phyloP scores from a whole-genome alignment of 2,888 invertebrate genomes.

The Agrilus cyanescens region DNA sequence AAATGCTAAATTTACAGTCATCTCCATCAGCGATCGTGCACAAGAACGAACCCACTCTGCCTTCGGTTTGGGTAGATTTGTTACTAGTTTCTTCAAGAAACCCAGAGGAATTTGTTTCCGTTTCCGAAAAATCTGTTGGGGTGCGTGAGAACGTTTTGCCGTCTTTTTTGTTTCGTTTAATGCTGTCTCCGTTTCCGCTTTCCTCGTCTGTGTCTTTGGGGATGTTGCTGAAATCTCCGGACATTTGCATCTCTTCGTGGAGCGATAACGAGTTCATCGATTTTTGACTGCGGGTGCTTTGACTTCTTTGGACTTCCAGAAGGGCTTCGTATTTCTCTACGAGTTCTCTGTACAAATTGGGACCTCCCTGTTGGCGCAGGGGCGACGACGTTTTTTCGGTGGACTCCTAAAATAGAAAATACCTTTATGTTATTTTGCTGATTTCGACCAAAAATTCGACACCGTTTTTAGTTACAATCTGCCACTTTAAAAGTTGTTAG shows the following conservation, averaged over 20 bases:
- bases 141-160: conserved; percentile 48
- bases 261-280: conserved; percentile 39
- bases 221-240: conserved; percentile 56
- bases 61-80: conserved; percentile 73
- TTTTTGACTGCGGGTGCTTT: conserved; percentile 18
- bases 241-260: conserved; percentile 65
- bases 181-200: conserved; percentile 46
- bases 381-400: conserved; percentile 20
- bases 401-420: conserved; percentile 26
- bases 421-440: not conserved
- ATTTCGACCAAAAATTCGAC: too few relatives aligned
- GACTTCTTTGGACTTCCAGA: conserved; percentile 58
- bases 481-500: too few relatives aligned
- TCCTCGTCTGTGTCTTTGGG: conserved; percentile 53
- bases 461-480: too few relatives aligned
- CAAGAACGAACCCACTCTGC: conserved; percentile 65
- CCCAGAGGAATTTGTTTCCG: conserved; percentile 68
- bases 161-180: conserved; percentile 39
- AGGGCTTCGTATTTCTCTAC: conserved; percentile 80
- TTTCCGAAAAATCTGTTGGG: conserved; percentile 73
- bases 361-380: conserved; percentile 31
- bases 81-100: conserved; percentile 77
- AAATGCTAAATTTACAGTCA: conserved; percentile 76
- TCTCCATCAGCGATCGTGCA: conserved; percentile 79
- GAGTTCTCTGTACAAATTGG: conserved; percentile 65